Evolutionary conservation across 2,797 vertebrate genomes (phyloP).

Genomic region (Sylvilagus floridanus): DNA sequence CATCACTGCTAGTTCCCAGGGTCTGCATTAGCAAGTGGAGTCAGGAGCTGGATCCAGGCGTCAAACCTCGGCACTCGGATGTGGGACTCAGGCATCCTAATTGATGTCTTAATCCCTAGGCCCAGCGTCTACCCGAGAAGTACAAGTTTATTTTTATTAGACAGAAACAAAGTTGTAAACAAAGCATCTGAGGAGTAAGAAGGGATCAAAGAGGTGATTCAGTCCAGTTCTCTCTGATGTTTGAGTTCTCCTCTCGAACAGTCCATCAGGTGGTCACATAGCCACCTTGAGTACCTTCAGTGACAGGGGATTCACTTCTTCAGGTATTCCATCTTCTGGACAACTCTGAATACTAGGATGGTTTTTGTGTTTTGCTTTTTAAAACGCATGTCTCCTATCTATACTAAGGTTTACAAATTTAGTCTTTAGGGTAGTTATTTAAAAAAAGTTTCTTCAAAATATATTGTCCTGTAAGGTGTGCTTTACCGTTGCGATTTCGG

Average conservation of each 20-base stretch:
- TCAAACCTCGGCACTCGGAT: too few relatives aligned
- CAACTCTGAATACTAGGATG: background rate
- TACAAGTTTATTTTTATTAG: slow-evolving; percentile 29
- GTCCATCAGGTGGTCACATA: background rate
- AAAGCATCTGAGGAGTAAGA: background rate
- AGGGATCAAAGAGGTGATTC: background rate
- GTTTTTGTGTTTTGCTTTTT: background rate
- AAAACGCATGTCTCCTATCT: background rate
- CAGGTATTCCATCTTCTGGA: background rate
- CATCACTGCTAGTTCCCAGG: too few relatives aligned
- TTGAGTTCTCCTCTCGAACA: background rate
- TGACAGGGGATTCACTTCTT: background rate
- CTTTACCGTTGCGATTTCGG: slow-evolving; percentile 20
- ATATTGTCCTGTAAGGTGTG: background rate
- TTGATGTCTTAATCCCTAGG: too few relatives aligned
- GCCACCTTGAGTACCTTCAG: background rate
- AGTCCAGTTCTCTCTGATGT: background rate
- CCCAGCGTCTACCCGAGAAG: background rate
- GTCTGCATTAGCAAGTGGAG: too few relatives aligned
- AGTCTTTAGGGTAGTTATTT: slow-evolving; percentile 32
- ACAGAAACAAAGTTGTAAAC: background rate
- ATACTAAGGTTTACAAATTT: slow-evolving; percentile 45
- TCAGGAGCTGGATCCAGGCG: too few relatives aligned
- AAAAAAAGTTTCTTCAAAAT: slow-evolving; percentile 2
- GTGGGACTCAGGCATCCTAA: too few relatives aligned